These are phyloP conservation scores for Hozukius guyotensis DNA, from an alignment of 2,797 vertebrate species.

Conservation along the genomic window DNA sequence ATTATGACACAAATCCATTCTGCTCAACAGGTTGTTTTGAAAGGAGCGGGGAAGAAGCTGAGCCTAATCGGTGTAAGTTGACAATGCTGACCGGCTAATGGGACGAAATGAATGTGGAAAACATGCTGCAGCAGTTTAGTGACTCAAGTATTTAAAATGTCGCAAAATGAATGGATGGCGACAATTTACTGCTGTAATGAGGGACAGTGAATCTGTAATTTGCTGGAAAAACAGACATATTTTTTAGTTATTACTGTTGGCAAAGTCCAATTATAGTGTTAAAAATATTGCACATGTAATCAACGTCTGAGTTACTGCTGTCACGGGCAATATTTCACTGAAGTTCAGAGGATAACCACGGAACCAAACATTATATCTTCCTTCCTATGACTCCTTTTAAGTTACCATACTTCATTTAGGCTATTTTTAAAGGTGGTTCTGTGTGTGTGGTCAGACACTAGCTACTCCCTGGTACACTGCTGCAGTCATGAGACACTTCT, in stretches of 20 bases:
- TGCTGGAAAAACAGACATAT: not conserved
- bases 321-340: not conserved
- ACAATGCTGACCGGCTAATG: not conserved
- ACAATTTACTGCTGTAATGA: not conserved
- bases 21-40: conserved; percentile 81
- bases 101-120: not conserved
- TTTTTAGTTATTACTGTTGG: not conserved
- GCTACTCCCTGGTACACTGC: not conserved
- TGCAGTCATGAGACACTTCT: not conserved
- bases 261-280: not conserved
- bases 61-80: conserved; percentile 85
- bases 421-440: not conserved
- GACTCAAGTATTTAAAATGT: not conserved
- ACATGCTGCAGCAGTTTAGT: not conserved
- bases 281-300: not conserved
- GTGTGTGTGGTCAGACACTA: not conserved
- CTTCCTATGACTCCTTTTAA: not conserved
- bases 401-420: not conserved
- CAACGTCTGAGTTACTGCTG: not conserved
- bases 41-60: conserved; percentile 84
- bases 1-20: conserved; percentile 5
- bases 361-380: not conserved
- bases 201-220: conserved; percentile 10
- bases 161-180: not conserved
- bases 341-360: not conserved